Evolutionary conservation across 1,140 invertebrate species (phyloP), one percentile per base, ranked within the genome.

Genomic region (Drosophila mauritiana): DNA sequence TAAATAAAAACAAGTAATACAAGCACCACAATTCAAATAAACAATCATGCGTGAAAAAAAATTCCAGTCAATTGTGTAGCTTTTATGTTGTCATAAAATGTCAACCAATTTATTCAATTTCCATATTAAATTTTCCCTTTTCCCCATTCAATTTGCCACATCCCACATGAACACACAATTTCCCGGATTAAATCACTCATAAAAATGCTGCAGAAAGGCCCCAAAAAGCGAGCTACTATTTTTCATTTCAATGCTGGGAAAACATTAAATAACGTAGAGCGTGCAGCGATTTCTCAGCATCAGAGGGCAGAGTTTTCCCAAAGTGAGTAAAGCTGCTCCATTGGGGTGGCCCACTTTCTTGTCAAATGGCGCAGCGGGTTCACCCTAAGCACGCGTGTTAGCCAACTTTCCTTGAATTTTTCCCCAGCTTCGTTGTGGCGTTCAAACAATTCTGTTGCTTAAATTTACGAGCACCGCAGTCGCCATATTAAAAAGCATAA

Each of bases 401-500:
- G 37, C 13, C 37, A 46, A 40, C n/a, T 39, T 10, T 7, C n/a
- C n/a, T 22, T 15, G 13, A 12, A 17, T 13, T n/a, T 13, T 25
- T 5, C 17, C 22, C 25, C 22, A 45, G 13, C 17, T 8, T 34
- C 34, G 22, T 34, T 25, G 22, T 70, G 25, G 49, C 22, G 57
- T 53, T 55, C 58, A 67, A 51, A 67, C 79, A 78, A 63, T 78
- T 75, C 82, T 53, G 53, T 54, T 59, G 78, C 69, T 51, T 57
- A 68, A 78, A 88, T 86, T 88, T 88, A 86, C 70, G 83, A 82
- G 65, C 72, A 69, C 57, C 85, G 55, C 83, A 79, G 65, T 76
- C 59, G 83, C 79, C 83, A 83, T 76, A 84, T 84, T 84, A 80
- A 84, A 85, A 84, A 77, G 77, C 84, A 88, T 86, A 88, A 83